Percentiles rank a stretch among this genome's conserved stretches.
phyloP scores from a whole-genome alignment of 2,888 invertebrate genomes.

The Steinernema hermaphroditum region DNA sequence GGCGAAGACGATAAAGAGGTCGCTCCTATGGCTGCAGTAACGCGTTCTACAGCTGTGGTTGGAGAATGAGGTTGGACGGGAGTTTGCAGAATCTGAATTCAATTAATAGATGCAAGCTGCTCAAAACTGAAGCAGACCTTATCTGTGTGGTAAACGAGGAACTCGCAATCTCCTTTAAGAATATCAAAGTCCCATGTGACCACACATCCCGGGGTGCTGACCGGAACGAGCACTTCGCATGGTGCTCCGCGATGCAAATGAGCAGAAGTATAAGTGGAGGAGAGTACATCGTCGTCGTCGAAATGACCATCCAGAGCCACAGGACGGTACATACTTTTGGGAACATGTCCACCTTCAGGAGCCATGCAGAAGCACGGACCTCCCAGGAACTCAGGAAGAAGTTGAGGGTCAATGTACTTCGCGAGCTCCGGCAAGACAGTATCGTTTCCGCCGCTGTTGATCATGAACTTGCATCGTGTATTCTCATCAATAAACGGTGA shows the following conservation, averaged over 20 bases:
- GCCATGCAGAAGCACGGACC: conserved; percentile 74
- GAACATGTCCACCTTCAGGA: conserved; percentile 84
- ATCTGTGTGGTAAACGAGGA: conserved; percentile 70
- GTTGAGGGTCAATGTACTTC: conserved; percentile 82
- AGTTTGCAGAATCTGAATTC: conserved; percentile 37
- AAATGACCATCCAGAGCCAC: conserved; percentile 70
- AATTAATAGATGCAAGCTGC: conserved; percentile 5
- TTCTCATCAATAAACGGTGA: conserved; percentile 93
- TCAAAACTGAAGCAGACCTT: conserved; percentile 45
- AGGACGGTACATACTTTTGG: conserved; percentile 81
- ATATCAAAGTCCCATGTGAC: conserved; percentile 96
- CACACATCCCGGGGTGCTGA: conserved; percentile 83
- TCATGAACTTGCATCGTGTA: conserved; percentile 74
- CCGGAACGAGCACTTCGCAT: conserved; percentile 74
- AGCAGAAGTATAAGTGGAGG: conserved; percentile 69
- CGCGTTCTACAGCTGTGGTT: conserved; percentile 40
- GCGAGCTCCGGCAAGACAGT: conserved; percentile 76
- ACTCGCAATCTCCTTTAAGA: conserved; percentile 83
- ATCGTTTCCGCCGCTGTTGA: conserved; percentile 76
- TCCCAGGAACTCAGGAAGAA: conserved; percentile 89
- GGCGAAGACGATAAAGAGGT: conserved; percentile 39
- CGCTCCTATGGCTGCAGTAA: conserved; percentile 45
- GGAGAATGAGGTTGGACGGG: conserved; percentile 41
- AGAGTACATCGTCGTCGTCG: conserved; percentile 66
- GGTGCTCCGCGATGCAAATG: conserved; percentile 68